Evolutionary conservation across 2,113 vertebrate genomes (phyloP).

Genomic region (Cheilinus undulatus): DNA sequence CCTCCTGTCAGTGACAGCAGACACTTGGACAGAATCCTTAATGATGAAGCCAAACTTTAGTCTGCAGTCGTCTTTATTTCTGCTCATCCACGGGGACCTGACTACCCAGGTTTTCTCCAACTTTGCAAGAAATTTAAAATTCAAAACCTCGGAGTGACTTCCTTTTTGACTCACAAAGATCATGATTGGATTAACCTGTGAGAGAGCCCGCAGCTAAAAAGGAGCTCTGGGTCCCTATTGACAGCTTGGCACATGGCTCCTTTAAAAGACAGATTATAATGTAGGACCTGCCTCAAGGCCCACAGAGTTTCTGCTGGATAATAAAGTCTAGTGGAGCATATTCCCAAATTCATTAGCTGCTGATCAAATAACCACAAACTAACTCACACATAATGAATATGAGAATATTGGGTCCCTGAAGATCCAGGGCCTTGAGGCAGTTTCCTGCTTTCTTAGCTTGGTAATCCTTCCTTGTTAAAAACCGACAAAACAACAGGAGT

Average conservation of each 20-base stretch:
- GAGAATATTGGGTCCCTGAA: not conserved
- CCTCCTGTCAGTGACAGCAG: no score
- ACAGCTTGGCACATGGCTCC: not conserved
- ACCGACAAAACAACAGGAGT: not conserved
- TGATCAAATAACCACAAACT: conserved; percentile 6
- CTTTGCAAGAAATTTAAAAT: not conserved
- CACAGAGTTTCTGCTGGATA: not conserved
- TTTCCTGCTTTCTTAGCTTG: not conserved
- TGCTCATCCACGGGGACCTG: not conserved
- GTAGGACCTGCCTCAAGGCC: not conserved
- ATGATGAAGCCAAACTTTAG: not conserved
- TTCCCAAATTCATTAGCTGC: conserved; percentile 7
- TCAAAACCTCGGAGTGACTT: not conserved
- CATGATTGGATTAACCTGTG: conserved; percentile 1
- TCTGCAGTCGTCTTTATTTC: not conserved
- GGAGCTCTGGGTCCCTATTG: not conserved
- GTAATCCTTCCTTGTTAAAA: not conserved
- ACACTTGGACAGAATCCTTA: not conserved
- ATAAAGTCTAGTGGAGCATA: not conserved
- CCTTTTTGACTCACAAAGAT: not conserved
- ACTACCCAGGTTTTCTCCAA: no score
- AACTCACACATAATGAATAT: conserved; percentile 11
- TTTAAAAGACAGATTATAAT: not conserved
- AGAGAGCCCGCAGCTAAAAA: not conserved
- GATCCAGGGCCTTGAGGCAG: not conserved